phyloP scores from a whole-genome alignment of 2,888 invertebrate species.

The Rotaria socialis region DNA sequence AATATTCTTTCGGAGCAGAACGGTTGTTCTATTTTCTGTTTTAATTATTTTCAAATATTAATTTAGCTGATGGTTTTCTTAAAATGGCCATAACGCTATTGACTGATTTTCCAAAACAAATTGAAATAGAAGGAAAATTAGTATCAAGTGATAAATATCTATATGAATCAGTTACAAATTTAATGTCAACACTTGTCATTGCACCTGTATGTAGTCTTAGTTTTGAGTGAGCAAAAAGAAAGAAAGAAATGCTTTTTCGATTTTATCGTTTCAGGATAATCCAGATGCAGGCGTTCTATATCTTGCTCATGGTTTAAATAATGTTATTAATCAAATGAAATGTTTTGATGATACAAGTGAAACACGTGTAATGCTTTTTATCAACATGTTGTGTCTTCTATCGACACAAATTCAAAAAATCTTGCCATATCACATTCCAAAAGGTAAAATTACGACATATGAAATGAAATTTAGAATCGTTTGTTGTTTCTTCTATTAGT shows the following conservation, averaged over 20 bases:
- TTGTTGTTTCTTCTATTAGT: conserved; percentile 63
- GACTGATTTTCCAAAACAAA: conserved; percentile 70
- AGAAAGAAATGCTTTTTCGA: conserved; percentile 6
- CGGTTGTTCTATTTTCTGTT: background rate
- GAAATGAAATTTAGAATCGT: too few relatives aligned
- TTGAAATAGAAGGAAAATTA: conserved; percentile 71
- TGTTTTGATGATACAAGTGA: conserved; percentile 55
- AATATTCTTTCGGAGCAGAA: background rate
- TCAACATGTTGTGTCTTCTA: background rate
- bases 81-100: conserved; percentile 77
- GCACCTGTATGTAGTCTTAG: conserved; percentile 65
- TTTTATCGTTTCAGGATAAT: conserved; percentile 68
- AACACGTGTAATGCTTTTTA: background rate
- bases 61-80: conserved; percentile 79
- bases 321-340: conserved; percentile 68
- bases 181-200: conserved; percentile 75
- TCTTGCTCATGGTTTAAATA: conserved; percentile 74
- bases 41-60: background rate
- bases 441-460: conserved; percentile 63
- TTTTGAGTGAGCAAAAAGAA: background rate
- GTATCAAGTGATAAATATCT: conserved; percentile 62
- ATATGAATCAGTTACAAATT: conserved; percentile 65
- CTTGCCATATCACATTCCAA: conserved; percentile 75
- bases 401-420: conserved; percentile 16
- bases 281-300: conserved; percentile 81